phyloP scores from a whole-genome alignment of 2,797 vertebrate genomes.

The Rhadinocentrus ornatus region DNA sequence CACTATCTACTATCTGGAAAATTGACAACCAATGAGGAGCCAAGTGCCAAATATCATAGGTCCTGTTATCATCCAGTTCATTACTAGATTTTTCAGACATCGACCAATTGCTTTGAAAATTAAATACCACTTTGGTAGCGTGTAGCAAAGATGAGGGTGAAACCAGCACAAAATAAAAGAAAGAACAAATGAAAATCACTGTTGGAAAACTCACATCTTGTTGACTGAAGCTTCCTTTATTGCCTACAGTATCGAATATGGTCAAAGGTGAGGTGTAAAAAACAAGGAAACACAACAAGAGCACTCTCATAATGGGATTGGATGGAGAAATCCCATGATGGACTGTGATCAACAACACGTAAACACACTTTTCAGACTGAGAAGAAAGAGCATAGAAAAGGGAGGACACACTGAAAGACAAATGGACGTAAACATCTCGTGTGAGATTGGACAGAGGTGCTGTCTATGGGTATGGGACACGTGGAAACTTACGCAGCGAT shows the following conservation, averaged over 20 bases:
- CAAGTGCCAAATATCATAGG: neutral
- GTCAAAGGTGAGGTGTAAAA: constrained; percentile 2
- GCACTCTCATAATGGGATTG: constrained; percentile 6
- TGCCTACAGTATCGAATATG: constrained; percentile 10
- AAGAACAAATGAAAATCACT: neutral
- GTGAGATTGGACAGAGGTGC: constrained; percentile 1
- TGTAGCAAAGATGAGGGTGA: neutral
- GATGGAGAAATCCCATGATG: constrained; percentile 7
- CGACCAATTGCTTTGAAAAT: neutral
- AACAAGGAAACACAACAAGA: constrained; percentile 21
- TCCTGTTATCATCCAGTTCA: neutral
- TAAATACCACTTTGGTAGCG: constrained; percentile 7
- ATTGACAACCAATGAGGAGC: neutral
- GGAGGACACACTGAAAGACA: constrained; percentile 3
- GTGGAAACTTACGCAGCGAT: constrained; percentile 90
- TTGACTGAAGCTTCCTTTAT: constrained; percentile 36
- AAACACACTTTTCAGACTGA: constrained; percentile 12
- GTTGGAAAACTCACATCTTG: constrained; percentile 2
- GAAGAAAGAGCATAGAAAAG: neutral
- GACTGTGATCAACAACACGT: constrained; percentile 12
- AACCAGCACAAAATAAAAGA: neutral
- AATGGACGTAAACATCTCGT: neutral
- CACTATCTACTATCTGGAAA: neutral
- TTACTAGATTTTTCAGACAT: neutral
- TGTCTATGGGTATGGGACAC: neutral